These are phyloP conservation scores for Panthera uncia DNA, from an alignment of 2,113 vertebrate genomes.

Conservation along the genomic window DNA sequence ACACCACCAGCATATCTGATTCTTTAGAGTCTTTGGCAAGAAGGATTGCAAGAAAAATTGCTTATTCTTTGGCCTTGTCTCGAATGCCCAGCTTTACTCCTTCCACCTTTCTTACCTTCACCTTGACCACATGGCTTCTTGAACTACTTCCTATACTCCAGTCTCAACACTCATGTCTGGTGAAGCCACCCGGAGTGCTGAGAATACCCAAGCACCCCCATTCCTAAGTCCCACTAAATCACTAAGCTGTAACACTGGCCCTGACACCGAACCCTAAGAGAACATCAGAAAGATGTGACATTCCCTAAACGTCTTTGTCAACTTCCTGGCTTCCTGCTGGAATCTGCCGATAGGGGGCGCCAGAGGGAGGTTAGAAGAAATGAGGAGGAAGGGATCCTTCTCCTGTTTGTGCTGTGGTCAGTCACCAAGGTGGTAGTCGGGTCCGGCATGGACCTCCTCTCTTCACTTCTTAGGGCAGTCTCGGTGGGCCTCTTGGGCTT, in stretches of 20 bases:
- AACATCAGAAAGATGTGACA: not conserved
- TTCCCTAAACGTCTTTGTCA: not conserved
- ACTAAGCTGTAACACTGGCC: not conserved
- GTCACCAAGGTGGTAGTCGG: not conserved
- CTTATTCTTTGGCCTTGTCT: not conserved
- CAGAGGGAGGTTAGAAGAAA: not conserved
- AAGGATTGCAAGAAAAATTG: not conserved
- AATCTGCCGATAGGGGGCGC: not conserved
- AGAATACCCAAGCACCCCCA: not conserved
- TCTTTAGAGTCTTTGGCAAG: not conserved
- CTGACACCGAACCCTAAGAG: not conserved
- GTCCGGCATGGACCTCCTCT: not conserved
- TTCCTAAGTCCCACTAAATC: not conserved
- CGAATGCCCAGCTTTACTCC: not conserved
- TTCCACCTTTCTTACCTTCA: not conserved
- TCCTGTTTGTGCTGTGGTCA: not conserved
- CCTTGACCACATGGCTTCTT: not conserved
- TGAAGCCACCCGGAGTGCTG: not conserved
- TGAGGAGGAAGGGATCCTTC: rapidly evolving
- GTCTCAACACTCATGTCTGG: not conserved
- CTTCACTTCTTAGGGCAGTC: not conserved
- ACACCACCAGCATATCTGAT: not conserved
- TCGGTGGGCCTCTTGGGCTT: not conserved
- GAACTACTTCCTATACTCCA: not conserved
- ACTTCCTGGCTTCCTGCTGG: not conserved